Conservation (phyloP, 2,797 vertebrate genomes). For the Eulemur rubriventer region DNA sequence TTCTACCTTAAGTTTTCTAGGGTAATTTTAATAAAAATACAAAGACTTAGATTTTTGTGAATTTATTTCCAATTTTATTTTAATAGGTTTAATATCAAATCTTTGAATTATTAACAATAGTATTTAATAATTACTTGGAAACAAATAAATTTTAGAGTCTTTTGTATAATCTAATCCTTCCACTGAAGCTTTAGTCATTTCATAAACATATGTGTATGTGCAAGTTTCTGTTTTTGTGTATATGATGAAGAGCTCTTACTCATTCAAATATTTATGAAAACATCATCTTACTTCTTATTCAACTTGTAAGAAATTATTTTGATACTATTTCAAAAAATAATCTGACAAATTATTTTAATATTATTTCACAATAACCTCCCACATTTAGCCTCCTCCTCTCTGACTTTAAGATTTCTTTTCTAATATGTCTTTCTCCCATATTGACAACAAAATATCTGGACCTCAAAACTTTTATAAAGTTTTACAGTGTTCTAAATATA, state of each 20-base stretch:
- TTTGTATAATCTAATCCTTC: neutral
- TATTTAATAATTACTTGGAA: neutral
- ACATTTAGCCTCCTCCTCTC: neutral
- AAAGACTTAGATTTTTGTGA: neutral
- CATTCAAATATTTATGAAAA: neutral
- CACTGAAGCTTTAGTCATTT: neutral
- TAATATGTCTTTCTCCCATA: neutral
- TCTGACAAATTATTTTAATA: neutral
- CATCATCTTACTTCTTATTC: neutral
- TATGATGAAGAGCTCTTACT: neutral
- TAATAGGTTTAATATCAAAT: neutral
- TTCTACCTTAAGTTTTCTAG: neutral
- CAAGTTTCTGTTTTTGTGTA: neutral
- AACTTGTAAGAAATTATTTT: neutral
- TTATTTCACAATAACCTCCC: neutral
- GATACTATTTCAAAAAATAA: neutral
- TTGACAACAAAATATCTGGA: neutral
- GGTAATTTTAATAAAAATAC: neutral
- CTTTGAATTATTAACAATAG: neutral
- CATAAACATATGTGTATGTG: fast-evolving
- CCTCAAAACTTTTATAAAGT: neutral
- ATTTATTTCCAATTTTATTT: neutral
- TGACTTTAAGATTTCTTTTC: neutral
- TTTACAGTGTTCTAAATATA: neutral
- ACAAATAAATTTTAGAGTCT: neutral